Evolutionary conservation across 2,113 vertebrate species (phyloP).

Genomic region (Rostratula benghalensis): DNA sequence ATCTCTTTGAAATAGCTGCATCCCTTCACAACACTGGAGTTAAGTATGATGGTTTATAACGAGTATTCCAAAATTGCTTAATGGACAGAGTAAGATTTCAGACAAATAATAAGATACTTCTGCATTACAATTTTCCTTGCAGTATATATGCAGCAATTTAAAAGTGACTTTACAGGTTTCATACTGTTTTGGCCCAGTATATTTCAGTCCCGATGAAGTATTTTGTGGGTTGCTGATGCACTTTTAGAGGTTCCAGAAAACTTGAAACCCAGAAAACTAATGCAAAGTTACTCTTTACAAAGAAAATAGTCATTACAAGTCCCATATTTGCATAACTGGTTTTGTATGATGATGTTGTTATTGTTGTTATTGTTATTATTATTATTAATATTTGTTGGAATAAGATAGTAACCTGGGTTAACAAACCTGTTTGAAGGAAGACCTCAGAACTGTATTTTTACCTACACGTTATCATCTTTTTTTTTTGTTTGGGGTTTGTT

Average conservation of each 20-base stretch:
- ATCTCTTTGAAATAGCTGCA: background rate
- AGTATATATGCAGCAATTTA: background rate
- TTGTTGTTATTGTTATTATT: background rate
- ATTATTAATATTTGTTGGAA: background rate
- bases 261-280: background rate
- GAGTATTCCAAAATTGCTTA: background rate
- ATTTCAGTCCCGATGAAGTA: background rate
- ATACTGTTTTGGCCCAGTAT: background rate
- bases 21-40: background rate
- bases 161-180: background rate
- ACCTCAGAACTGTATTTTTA: background rate
- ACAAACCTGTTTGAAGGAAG: background rate
- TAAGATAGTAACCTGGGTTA: background rate
- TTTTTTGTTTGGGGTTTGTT: background rate
- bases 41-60: background rate
- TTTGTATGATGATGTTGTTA: too few species aligned
- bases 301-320: background rate
- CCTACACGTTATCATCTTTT: too few species aligned
- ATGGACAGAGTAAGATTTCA: background rate
- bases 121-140: background rate
- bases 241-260: background rate
- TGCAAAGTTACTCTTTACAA: background rate
- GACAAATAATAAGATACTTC: background rate
- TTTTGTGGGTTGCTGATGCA: background rate
- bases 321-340: background rate